Percentiles rank a stretch among this genome's conserved stretches.
Evolutionary conservation across 2,797 vertebrate genomes (phyloP).

Genomic region (Kryptopterus vitreolus): DNA sequence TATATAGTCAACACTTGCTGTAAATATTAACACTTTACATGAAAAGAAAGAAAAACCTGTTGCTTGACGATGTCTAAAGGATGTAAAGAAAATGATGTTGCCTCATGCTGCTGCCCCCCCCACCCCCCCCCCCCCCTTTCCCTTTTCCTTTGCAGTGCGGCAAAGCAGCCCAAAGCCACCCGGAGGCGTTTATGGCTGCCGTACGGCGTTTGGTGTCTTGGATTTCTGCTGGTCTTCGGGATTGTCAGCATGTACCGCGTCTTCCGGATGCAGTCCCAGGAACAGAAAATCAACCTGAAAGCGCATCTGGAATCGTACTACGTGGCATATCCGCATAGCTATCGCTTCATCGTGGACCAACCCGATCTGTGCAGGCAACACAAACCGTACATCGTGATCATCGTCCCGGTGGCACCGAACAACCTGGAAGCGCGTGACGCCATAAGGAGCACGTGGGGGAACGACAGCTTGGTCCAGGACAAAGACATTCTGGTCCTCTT

Average conservation of each 20-base stretch:
- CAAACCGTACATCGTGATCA: conserved; percentile 71
- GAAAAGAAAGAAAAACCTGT: no score
- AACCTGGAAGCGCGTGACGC: conserved; percentile 44
- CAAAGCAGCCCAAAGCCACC: not conserved
- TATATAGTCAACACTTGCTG: no score
- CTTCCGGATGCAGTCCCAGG: not conserved
- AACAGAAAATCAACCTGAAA: no score
- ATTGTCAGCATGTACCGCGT: not conserved
- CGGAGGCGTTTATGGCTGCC: not conserved
- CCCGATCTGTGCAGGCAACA: conserved; percentile 58
- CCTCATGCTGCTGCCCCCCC: not conserved
- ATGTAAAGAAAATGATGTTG: not conserved
- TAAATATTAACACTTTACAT: no score
- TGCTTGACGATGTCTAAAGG: not conserved
- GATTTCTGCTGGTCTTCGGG: not conserved
- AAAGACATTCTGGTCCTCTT: conserved; percentile 72
- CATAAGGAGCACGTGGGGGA: conserved; percentile 79
- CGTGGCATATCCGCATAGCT: conserved; percentile 64
- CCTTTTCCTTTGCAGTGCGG: not conserved
- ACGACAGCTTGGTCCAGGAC: conserved; percentile 60
- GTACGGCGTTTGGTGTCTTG: not conserved
- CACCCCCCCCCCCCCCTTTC: not conserved
- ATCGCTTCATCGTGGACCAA: conserved; percentile 70
- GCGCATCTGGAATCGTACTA: conserved; percentile 43
- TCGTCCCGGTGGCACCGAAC: conserved; percentile 60